These are phyloP conservation scores for Austrolebias charrua DNA, from an alignment of 2,797 vertebrate genomes.

Conservation along the genomic window DNA sequence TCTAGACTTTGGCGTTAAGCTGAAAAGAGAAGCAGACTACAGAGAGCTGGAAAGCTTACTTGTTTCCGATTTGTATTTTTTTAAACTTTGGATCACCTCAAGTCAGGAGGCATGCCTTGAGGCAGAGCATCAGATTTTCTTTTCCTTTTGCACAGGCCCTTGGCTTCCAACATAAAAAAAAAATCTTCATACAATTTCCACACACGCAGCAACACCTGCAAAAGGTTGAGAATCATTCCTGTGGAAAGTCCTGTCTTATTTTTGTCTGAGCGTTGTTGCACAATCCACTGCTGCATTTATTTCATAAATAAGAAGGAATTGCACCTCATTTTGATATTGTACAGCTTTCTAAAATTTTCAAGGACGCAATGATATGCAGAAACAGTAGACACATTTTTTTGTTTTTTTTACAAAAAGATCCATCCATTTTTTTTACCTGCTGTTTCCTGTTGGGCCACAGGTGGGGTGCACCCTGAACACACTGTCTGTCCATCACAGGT, in stretches of 20 bases:
- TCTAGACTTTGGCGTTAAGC: constrained; percentile 15
- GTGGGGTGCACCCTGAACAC: too few relatives aligned
- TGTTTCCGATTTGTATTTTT: constrained; percentile 2
- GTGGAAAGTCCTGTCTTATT: background rate
- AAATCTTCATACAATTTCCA: background rate
- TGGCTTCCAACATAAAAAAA: background rate
- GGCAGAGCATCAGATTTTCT: background rate
- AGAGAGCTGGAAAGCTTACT: constrained; percentile 12
- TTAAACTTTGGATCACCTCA: constrained; percentile 8
- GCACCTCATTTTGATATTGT: too few relatives aligned
- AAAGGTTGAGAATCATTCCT: constrained; percentile 8
- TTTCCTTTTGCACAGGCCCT: constrained; percentile 1
- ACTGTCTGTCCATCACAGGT: too few relatives aligned
- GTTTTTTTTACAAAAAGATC: too few relatives aligned
- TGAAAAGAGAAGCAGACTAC: constrained; percentile 2
- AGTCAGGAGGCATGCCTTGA: constrained; percentile 15
- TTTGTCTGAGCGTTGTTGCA: background rate
- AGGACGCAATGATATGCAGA: too few relatives aligned
- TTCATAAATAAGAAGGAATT: background rate
- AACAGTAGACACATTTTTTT: too few relatives aligned
- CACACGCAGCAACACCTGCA: background rate
- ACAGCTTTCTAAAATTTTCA: too few relatives aligned
- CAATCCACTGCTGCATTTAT: background rate
- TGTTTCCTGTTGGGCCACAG: too few relatives aligned
- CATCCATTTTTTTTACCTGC: too few relatives aligned